Base-by-base conservation (phyloP, 2,888 invertebrate genomes). In the Spicauda simplicius region DNA sequence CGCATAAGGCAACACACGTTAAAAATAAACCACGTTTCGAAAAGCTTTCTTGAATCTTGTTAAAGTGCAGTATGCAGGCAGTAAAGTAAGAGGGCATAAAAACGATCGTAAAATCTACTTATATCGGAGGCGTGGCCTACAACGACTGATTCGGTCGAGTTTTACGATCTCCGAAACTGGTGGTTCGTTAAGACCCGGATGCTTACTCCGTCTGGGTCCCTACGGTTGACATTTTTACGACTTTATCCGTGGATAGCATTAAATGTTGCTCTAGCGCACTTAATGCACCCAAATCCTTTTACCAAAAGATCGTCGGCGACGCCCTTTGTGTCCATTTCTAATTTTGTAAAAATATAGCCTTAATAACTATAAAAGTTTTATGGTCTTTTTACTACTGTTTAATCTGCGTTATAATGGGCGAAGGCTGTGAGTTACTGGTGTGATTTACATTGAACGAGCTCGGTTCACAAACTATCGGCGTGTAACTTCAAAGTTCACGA, bases 381-480 rank as follows among this genome's bases (percentile, higher is more conserved):
- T 84, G 86, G 85, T 70, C 70, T 69, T 86, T 91, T 92, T 91
- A 92, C 88, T 89, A 88, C 90, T 88, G 86, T 91, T 91, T 91
- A 91, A 91, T 90, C 88, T 90, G 83, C 77, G 77, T 81, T 76
- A 81, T 84, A 85, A 89, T 83, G 81, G 82, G 73, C 71, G 76
- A 77, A 75, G 74, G 76, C 77, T 79, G 83, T 84, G 84, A 86
- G 79, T 83, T 86, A 84, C 81, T 79, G 82, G 77, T 75, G 76
- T 72, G 76, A 77, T 70, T 61, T 41, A 63, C 69, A 73, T 62
- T 69, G 48, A 12, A 19, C 45, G 54, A 25, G 20, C 12, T 52
- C 16, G 19, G 55, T 54, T 45, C 70, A 72, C 72, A 65, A 64
- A 72, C 73, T 72, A 71, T 71, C 64, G 71, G 71, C 62, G 54